Percentiles rank a stretch among this genome's conserved stretches.
Conservation (phyloP, 1,140 invertebrate genomes). For the Battus philenor region DNA sequence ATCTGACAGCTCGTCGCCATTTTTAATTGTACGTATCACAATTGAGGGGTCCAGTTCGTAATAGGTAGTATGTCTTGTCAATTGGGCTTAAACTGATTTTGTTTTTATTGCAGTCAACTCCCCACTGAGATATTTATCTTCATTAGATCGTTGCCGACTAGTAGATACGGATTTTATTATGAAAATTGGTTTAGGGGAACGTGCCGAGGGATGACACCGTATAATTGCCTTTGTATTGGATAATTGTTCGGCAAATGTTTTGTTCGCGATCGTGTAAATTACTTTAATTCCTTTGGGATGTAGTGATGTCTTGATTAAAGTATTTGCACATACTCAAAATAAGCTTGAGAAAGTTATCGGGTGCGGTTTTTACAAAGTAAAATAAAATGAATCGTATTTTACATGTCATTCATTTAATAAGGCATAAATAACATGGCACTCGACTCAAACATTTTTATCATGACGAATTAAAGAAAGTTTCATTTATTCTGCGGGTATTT, state of each 20-base stretch:
- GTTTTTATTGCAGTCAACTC: constrained; percentile 59
- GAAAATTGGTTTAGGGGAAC: constrained; percentile 59
- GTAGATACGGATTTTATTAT: constrained; percentile 66
- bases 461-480: too few relatives aligned
- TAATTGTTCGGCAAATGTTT: constrained; percentile 65
- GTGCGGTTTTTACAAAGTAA: too few relatives aligned
- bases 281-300: constrained; percentile 43
- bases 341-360: too few relatives aligned
- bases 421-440: too few relatives aligned
- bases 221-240: constrained; percentile 60
- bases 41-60: constrained; percentile 19
- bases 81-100: constrained; percentile 67
- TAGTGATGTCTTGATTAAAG: constrained; percentile 10
- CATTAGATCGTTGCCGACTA: constrained; percentile 56
- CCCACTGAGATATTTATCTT: constrained; percentile 68
- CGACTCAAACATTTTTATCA: too few relatives aligned
- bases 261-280: constrained; percentile 38
- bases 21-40: constrained; percentile 41
- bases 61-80: constrained; percentile 56
- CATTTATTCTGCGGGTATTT: too few relatives aligned
- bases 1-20: constrained; percentile 49
- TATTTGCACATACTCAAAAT: constrained; percentile 1
- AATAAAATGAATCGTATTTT: too few relatives aligned
- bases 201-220: constrained; percentile 52
- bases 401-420: too few relatives aligned